These are phyloP conservation scores for Acrocephalus scirpaceus DNA, from an alignment of 2,797 vertebrate genomes.

Conservation along the genomic window DNA sequence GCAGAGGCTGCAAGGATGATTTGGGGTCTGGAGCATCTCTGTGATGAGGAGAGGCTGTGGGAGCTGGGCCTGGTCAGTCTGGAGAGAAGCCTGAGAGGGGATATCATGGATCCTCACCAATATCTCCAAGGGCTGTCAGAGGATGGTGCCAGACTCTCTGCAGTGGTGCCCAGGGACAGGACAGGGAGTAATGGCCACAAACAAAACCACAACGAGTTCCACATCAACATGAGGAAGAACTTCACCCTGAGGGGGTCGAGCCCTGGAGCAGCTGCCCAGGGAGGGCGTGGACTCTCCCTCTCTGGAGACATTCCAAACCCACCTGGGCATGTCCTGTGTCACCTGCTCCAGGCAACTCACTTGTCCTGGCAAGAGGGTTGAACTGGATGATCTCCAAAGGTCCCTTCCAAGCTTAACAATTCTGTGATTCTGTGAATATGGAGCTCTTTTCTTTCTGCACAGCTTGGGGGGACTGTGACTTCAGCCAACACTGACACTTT, in stretches of 20 bases:
- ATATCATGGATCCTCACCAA: background rate
- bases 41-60: background rate
- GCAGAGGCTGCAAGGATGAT: background rate
- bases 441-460: background rate
- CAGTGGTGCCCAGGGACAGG: background rate
- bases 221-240: background rate
- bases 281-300: fast-evolving
- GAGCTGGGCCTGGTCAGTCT: background rate
- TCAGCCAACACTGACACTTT: background rate
- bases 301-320: background rate
- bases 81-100: background rate
- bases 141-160: background rate
- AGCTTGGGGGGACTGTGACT: background rate
- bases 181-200: background rate
- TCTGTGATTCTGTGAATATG: background rate
- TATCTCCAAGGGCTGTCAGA: background rate
- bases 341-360: background rate
- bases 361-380: background rate
- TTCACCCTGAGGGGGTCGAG: background rate
- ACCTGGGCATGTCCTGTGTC: background rate
- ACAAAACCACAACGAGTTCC: background rate
- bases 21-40: background rate
- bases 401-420: background rate
- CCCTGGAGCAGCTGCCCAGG: background rate
- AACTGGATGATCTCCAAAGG: background rate